phyloP scores from a whole-genome alignment of 2,888 invertebrate species.

The Flabesymbios commensalis region DNA sequence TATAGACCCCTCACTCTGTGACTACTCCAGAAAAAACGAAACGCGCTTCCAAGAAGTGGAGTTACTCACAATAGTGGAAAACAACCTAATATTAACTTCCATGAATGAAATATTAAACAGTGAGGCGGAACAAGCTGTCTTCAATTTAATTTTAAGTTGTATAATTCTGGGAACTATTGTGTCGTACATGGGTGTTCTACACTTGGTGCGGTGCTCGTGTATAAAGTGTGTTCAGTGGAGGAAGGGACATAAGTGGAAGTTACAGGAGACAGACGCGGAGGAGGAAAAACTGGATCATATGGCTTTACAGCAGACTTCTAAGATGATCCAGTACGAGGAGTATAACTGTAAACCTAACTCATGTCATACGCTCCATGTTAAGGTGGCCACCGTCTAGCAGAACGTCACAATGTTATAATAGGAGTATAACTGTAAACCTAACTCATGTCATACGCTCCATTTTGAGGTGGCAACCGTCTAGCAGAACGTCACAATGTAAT shows the following conservation, averaged over 20 bases:
- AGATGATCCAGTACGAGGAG: neutral
- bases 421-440: constrained; percentile 3
- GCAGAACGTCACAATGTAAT: too few species aligned
- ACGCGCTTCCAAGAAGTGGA: constrained; percentile 29
- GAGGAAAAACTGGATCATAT: constrained; percentile 16
- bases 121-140: constrained; percentile 17
- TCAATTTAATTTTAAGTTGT: constrained; percentile 23
- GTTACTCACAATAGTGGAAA: constrained; percentile 26
- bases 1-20: constrained; percentile 33
- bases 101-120: constrained; percentile 5
- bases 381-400: constrained; percentile 6
- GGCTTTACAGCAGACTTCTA: constrained; percentile 1
- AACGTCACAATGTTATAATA: too few species aligned
- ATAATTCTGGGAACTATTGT: constrained; percentile 19
- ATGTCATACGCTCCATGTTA: too few species aligned
- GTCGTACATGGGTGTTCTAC: constrained; percentile 20
- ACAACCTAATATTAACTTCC: constrained; percentile 13
- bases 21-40: constrained; percentile 35
- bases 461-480: constrained; percentile 3
- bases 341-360: constrained; percentile 1
- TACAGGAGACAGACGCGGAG: constrained; percentile 18
- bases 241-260: constrained; percentile 17
- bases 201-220: constrained; percentile 26
- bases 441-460: too few species aligned
- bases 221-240: constrained; percentile 20